Evolutionary conservation across 1,140 invertebrate genomes (phyloP).

Genomic region (Dermatophagoides farinae): DNA sequence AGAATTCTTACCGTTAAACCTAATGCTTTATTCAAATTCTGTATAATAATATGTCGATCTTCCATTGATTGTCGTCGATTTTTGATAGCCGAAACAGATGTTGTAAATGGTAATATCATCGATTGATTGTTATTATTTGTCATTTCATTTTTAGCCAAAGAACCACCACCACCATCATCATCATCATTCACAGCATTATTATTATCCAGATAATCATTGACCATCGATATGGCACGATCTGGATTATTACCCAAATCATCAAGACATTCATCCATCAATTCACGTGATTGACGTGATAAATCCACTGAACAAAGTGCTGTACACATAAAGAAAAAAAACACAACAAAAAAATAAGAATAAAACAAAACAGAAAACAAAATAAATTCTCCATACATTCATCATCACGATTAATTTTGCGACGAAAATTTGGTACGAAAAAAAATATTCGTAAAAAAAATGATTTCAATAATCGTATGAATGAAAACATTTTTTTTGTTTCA

Average conservation of each 20-base stretch:
- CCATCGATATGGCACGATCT: slow-evolving; percentile 28
- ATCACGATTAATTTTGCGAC: neutral
- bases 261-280: slow-evolving; percentile 34
- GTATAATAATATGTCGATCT: slow-evolving; percentile 53
- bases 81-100: slow-evolving; percentile 41
- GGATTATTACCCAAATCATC: slow-evolving; percentile 44
- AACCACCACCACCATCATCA: slow-evolving; percentile 18
- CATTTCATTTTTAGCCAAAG: slow-evolving; percentile 28
- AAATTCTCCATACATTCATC: neutral
- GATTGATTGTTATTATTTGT: neutral
- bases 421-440: neutral
- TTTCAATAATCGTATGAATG: neutral
- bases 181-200: too few species aligned
- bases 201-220: neutral
- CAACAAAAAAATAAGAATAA: neutral
- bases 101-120: slow-evolving; percentile 20
- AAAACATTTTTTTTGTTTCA: neutral
- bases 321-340: neutral
- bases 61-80: slow-evolving; percentile 65
- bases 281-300: slow-evolving; percentile 37
- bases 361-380: neutral
- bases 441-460: neutral
- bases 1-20: slow-evolving; percentile 25
- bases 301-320: neutral
- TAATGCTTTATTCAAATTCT: slow-evolving; percentile 29